phyloP scores from a whole-genome alignment of 2,888 invertebrate species.

The Orthosia gothica region DNA sequence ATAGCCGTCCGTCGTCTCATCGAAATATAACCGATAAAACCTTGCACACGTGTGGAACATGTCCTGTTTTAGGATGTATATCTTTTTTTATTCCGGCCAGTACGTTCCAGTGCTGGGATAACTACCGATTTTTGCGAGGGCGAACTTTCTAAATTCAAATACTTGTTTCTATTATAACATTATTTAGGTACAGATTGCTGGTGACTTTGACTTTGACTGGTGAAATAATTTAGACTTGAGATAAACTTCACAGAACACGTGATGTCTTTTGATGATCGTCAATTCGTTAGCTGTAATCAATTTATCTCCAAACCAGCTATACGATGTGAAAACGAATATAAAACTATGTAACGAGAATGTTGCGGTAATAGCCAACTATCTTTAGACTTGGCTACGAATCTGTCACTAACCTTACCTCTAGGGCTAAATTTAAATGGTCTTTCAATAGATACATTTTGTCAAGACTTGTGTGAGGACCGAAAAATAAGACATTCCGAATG shows the following conservation, averaged over 20 bases:
- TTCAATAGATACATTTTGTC: slow-evolving; percentile 9
- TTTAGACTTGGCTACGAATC: slow-evolving; percentile 61
- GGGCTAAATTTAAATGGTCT: slow-evolving; percentile 42
- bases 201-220: no score
- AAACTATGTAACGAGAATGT: slow-evolving; percentile 54
- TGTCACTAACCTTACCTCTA: slow-evolving; percentile 42
- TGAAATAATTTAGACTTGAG: slow-evolving; percentile 40
- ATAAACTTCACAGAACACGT: slow-evolving; percentile 34
- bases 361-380: slow-evolving; percentile 50
- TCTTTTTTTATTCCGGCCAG: background rate
- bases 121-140: background rate
- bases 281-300: slow-evolving; percentile 47
- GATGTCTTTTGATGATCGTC: slow-evolving; percentile 36
- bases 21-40: no score
- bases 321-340: no score
- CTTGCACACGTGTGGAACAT: background rate
- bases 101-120: background rate
- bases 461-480: background rate
- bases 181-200: slow-evolving; percentile 38
- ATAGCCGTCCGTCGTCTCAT: no score
- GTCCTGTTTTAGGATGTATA: background rate
- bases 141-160: background rate
- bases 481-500: background rate
- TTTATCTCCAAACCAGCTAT: slow-evolving; percentile 38
- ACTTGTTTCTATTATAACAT: slow-evolving; percentile 1